Conservation (phyloP, 2,113 vertebrate species). For the Leucosticte australis region DNA sequence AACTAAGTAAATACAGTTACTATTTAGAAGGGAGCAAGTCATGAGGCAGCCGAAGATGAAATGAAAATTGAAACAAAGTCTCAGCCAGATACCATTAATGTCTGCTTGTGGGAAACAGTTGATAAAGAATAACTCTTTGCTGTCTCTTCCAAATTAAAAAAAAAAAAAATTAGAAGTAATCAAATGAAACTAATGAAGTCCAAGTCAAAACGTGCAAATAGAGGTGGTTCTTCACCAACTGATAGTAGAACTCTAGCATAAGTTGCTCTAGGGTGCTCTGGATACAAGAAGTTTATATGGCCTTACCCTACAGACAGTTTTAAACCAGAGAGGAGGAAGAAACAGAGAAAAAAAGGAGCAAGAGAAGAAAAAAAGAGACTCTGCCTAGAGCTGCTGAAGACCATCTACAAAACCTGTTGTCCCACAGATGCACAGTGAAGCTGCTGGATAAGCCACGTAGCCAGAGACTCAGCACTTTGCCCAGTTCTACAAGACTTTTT, state of each 20-base stretch:
- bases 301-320: background rate
- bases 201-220: background rate
- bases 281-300: background rate
- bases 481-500: background rate
- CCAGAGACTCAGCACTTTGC: background rate
- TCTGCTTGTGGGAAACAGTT: background rate
- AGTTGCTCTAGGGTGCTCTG: background rate
- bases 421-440: background rate
- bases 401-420: background rate
- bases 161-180: background rate
- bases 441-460: background rate
- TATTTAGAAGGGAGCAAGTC: background rate
- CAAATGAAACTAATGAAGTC: background rate
- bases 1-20: background rate
- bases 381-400: background rate
- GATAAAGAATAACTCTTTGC: background rate
- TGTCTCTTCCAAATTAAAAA: background rate
- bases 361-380: background rate
- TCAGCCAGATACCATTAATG: background rate
- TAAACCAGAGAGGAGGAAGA: background rate
- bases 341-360: fast-evolving
- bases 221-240: background rate
- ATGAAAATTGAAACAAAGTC: background rate
- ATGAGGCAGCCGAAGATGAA: background rate
- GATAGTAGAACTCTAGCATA: background rate